Conservation (phyloP, 2,888 invertebrate species). For the Patella ulyssiponensis region DNA sequence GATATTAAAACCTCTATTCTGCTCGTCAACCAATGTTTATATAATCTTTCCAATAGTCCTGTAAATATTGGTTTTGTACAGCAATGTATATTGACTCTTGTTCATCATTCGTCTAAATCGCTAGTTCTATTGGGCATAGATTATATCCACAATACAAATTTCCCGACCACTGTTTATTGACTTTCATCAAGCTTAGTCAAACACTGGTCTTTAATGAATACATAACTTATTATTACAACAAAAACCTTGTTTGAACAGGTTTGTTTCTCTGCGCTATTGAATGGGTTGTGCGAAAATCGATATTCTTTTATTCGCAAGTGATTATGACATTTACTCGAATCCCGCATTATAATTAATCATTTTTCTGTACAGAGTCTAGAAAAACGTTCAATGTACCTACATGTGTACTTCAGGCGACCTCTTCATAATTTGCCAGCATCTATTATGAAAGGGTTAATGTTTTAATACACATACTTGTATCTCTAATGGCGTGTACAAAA, state of each 20-base stretch:
- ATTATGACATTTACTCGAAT: not conserved
- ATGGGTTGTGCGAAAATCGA: not conserved
- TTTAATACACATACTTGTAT: not conserved
- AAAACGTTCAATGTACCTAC: constrained; percentile 2
- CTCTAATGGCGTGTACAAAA: not conserved
- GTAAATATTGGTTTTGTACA: constrained; percentile 7
- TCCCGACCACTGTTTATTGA: not conserved
- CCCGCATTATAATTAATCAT: constrained; percentile 4
- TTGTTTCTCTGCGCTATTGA: not conserved
- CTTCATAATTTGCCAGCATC: too few species aligned
- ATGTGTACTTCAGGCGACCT: constrained; percentile 2
- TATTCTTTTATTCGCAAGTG: not conserved
- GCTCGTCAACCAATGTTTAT: not conserved
- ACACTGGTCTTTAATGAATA: constrained; percentile 9
- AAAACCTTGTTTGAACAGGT: constrained; percentile 7
- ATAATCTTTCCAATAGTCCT: constrained; percentile 5
- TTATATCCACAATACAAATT: constrained; percentile 10
- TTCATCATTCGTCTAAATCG: constrained; percentile 5
- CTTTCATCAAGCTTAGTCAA: not conserved
- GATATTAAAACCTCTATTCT: not conserved
- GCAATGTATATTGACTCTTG: constrained; percentile 1
- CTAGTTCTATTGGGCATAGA: constrained; percentile 5
- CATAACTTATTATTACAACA: constrained; percentile 2
- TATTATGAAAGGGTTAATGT: not conserved
- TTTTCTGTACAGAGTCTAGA: not conserved